Evolutionary conservation across 1,140 invertebrate genomes (phyloP), one percentile per base, ranked within the genome.

Genomic region (Drosophila busckii): DNA sequence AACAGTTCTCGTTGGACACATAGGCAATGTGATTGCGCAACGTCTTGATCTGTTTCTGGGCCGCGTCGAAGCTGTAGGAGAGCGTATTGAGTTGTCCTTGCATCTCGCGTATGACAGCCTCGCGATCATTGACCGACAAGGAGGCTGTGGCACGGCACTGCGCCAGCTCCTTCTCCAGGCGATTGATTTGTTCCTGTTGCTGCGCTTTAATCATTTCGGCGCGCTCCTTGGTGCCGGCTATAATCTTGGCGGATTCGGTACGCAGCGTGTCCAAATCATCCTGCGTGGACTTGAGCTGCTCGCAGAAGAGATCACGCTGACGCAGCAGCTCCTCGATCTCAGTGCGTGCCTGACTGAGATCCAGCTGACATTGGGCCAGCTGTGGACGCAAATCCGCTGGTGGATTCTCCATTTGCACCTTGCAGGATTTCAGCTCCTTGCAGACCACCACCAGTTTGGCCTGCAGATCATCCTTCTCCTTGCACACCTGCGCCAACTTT

Each of bases 181-280:
- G 89, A 15, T 89, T 88, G 23, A 93, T 91, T 66, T 92, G 90
- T 5, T 88, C 88, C 68, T 92, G 91, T 78, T 92, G 88, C 6
- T 89, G 88, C 60, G 88, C 84, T 22, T 90, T 88, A 1, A 91
- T 87, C 1, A 89, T 88, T 55, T 94, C 93, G 5, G 90, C 91
- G 23, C 92, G 88, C 35, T 93, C 92, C 50, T 93, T 93, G 5
- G 90, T 90, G 8, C 92, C 88, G 1, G 90, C 89, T 0, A 94
- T 89, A 52, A 93, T 93, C 32, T 93, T 88, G 0, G 93, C 92
- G 0, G 92, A 92, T 64, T 94, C 93, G 38, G 93, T 92, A 2
- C 93, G 86, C 4, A 93, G 88, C 16, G 90, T 89, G 46, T 94
- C 93, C 26, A 94, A 78, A 69, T 93, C 92, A 0, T 91, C 90